Evolutionary conservation across 2,888 invertebrate genomes (phyloP), one percentile per base, ranked within the genome.

Genomic region (Callinectes sapidus): DNA sequence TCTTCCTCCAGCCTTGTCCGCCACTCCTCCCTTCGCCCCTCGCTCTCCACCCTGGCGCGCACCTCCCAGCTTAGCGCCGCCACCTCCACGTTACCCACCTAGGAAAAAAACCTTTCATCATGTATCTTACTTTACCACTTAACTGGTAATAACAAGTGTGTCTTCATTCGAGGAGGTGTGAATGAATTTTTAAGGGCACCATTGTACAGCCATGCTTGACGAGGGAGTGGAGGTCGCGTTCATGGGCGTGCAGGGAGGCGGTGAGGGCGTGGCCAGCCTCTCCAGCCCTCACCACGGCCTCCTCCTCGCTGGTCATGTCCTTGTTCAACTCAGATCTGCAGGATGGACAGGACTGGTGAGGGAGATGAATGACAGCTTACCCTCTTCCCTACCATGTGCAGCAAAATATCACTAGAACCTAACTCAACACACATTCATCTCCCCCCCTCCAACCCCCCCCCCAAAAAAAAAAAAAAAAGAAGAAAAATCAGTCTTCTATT

Each of bases 21-120:
- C 93, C 93, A 91, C 10, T 85, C 77, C 23, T 90, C 90, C 28
- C 85, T 28, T 14, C 89, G 91, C 23, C 85, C 66, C 90, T 93
- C 93, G 32, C 91, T 90, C 77, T 91, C 91, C 71, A 90, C 91
- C 86, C 89, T 89, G 1, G 93, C 91, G 35, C 55, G 35, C 32
- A 91, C 93, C 87, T 93, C 93, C 10, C 91, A 89, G 39, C 91
- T 93, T 77, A 93, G n/a, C 13, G 93, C 93, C 18, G 93, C 93
- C 89, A 93, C 93, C 77, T 93, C 93, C 86, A 93, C 93, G 42
- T 93, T 93, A 14, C 93, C 93, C 89, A 93, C 93, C 93, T 92
- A 85, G 10, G 48, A 8, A 6, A 6, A 6, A 48, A 48, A 48
- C 48, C 48, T 8, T 48, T 48, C 48, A 8, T 48, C 8, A 48